Percentiles rank a stretch among this genome's conserved stretches.
Evolutionary conservation across 2,797 vertebrate genomes (phyloP).

Genomic region (Molothrus aeneus): DNA sequence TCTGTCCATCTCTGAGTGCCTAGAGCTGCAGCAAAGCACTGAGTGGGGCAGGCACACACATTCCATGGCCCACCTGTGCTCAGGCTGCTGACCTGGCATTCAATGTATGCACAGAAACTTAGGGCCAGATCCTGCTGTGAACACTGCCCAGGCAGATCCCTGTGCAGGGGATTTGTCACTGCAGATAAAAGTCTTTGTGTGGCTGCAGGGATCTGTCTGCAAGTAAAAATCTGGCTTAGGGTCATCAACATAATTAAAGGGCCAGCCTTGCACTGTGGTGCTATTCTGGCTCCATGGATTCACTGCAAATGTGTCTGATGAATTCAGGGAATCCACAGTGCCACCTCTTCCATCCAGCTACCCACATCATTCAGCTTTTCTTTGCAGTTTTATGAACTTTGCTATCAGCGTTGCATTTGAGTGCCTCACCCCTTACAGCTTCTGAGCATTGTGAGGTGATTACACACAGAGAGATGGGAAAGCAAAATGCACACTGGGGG

Average conservation of each 20-base stretch:
- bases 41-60: background rate
- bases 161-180: background rate
- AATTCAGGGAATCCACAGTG: background rate
- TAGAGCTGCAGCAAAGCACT: background rate
- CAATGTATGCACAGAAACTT: background rate
- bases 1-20: background rate
- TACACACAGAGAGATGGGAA: background rate
- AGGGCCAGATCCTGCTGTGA: background rate
- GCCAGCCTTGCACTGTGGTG: background rate
- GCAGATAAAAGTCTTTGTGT: background rate
- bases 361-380: background rate
- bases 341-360: background rate
- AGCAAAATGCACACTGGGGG: background rate
- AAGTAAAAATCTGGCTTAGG: background rate
- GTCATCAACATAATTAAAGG: background rate
- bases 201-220: background rate
- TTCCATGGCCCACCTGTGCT: fast-evolving
- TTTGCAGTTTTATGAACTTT: background rate
- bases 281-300: background rate
- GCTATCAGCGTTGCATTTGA: background rate
- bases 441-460: background rate
- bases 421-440: background rate
- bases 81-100: background rate
- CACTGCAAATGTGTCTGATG: background rate
- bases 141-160: background rate